phyloP scores from a whole-genome alignment of 2,113 vertebrate genomes.

The Chaenocephalus aceratus region DNA sequence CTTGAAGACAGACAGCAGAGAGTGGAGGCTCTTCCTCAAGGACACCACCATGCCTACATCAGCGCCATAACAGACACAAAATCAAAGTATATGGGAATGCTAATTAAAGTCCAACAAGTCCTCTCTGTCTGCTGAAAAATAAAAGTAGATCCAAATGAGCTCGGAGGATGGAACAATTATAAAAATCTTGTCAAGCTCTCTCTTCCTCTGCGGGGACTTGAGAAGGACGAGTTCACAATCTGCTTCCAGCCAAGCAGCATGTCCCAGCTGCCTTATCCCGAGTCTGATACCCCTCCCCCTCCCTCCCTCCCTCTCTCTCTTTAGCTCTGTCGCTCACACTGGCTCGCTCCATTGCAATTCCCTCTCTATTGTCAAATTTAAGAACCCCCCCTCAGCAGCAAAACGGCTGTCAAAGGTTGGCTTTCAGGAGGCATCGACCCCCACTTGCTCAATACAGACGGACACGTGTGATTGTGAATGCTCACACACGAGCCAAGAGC shows the following conservation, averaged over 20 bases:
- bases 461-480: slow-evolving; percentile 41
- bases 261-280: slow-evolving; percentile 80
- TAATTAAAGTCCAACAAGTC: slow-evolving; percentile 17
- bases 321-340: slow-evolving; percentile 30
- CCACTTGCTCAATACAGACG: slow-evolving; percentile 32
- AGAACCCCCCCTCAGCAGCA: slow-evolving; percentile 32
- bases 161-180: background rate
- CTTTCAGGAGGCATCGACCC: slow-evolving; percentile 53
- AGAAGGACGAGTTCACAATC: slow-evolving; percentile 74
- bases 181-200: slow-evolving; percentile 1
- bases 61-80: slow-evolving; percentile 39
- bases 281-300: slow-evolving; percentile 60
- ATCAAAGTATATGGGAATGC: background rate
- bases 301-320: slow-evolving; percentile 21
- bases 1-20: slow-evolving; percentile 91
- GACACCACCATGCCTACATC: slow-evolving; percentile 90
- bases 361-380: slow-evolving; percentile 66
- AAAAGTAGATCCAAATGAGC: slow-evolving; percentile 16
- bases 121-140: slow-evolving; percentile 7
- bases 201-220: slow-evolving; percentile 42
- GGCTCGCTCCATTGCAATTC: slow-evolving; percentile 40
- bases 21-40: slow-evolving; percentile 89
- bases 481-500: slow-evolving; percentile 3
- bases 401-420: slow-evolving; percentile 70
- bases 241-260: slow-evolving; percentile 67